These are phyloP conservation scores for Numida meleagris DNA, from an alignment of 2,113 vertebrate genomes.

Conservation along the genomic window DNA sequence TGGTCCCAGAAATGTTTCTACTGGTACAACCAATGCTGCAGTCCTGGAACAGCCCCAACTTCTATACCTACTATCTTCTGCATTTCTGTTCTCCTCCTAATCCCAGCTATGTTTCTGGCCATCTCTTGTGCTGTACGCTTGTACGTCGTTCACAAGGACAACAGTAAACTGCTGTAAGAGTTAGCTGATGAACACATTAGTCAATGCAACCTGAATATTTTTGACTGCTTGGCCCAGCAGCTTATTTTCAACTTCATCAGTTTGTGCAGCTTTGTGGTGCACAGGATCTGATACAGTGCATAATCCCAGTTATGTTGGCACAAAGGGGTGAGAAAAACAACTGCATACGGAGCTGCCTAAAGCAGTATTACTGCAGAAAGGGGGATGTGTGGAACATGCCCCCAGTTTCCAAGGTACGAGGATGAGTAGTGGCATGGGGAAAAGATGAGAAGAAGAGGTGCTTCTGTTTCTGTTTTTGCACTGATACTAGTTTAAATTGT, in stretches of 20 bases:
- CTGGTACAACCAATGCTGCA: neutral
- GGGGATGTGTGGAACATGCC: neutral
- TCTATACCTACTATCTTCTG: neutral
- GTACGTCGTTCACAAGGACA: neutral
- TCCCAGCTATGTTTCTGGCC: neutral
- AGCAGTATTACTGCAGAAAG: fast-evolving
- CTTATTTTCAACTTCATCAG: neutral
- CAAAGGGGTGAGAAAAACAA: neutral
- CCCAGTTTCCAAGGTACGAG: neutral
- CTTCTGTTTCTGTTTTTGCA: neutral
- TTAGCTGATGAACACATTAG: neutral
- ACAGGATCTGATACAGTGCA: neutral
- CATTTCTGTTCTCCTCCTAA: neutral
- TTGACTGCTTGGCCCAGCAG: neutral
- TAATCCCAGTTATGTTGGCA: neutral
- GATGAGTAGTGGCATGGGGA: neutral
- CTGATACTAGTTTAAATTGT: neutral
- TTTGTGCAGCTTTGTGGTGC: neutral
- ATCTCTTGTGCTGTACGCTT: neutral
- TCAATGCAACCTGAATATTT: neutral
- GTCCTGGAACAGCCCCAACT: neutral
- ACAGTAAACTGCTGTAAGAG: neutral
- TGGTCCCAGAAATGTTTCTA: neutral
- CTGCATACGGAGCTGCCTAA: neutral
- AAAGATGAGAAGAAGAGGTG: neutral